phyloP scores from a whole-genome alignment of 2,797 vertebrate genomes.

The Adrianichthys oophorus region DNA sequence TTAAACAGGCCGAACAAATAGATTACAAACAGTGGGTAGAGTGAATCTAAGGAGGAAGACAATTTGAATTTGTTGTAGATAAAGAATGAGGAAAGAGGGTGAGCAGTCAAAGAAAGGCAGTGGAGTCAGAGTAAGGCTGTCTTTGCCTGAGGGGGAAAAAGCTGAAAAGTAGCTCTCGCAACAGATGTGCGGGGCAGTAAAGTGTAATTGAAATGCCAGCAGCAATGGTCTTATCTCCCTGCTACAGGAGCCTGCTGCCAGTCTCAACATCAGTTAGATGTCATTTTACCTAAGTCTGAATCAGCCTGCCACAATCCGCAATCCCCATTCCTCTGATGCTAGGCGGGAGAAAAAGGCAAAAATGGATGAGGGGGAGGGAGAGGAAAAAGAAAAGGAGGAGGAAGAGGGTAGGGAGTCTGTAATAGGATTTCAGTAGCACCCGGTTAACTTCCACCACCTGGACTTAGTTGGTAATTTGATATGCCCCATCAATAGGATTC shows the following conservation, averaged over 20 bases:
- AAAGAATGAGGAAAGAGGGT: slow-evolving; percentile 64
- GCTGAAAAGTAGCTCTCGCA: slow-evolving; percentile 80
- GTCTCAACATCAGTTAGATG: slow-evolving; percentile 89
- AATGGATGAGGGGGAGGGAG: slow-evolving; percentile 54
- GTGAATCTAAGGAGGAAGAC: slow-evolving; percentile 74
- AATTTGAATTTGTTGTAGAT: slow-evolving; percentile 76
- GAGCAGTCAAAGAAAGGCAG: slow-evolving; percentile 69
- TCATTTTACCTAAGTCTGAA: slow-evolving; percentile 87
- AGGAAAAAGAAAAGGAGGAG: slow-evolving; percentile 52
- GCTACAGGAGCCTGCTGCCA: slow-evolving; percentile 85
- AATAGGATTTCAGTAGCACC: slow-evolving; percentile 84
- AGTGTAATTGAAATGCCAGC: slow-evolving; percentile 90
- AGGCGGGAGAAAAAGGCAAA: slow-evolving; percentile 67
- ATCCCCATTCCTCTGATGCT: slow-evolving; percentile 78
- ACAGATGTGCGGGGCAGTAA: slow-evolving; percentile 87
- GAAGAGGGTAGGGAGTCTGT: slow-evolving; percentile 63
- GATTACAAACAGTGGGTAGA: slow-evolving; percentile 70
- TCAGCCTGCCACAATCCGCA: slow-evolving; percentile 84
- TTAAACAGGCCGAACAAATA: slow-evolving; percentile 75
- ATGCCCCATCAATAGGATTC: slow-evolving; percentile 82
- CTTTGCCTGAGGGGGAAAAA: slow-evolving; percentile 76
- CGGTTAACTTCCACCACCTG: slow-evolving; percentile 84
- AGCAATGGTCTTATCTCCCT: slow-evolving; percentile 86
- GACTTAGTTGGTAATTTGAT: slow-evolving; percentile 84
- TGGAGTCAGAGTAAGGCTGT: slow-evolving; percentile 72